Evolutionary conservation across 2,888 invertebrate species (phyloP).

Genomic region (Melangyna quadrimaculata): DNA sequence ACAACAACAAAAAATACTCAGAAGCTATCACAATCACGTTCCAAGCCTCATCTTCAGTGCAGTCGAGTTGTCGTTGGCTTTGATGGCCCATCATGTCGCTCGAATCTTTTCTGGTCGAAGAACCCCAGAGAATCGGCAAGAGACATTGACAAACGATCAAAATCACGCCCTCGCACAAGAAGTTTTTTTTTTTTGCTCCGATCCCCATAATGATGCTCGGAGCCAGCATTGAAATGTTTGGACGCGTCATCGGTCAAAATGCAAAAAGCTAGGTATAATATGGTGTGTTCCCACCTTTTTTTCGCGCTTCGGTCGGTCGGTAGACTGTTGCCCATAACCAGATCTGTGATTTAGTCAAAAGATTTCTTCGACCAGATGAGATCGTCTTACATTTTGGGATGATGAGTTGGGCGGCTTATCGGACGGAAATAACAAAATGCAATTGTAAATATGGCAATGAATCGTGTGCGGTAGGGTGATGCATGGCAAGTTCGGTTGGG

Average conservation of each 20-base stretch:
- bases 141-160: constrained; percentile 72
- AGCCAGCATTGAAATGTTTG: constrained; percentile 66
- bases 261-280: neutral
- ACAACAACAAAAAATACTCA: constrained; percentile 21
- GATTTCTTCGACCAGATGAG: constrained; percentile 50
- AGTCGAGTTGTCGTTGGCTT: constrained; percentile 34
- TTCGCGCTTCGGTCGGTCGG: neutral
- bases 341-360: constrained; percentile 17
- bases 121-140: neutral
- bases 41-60: neutral
- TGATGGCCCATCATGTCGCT: constrained; percentile 61
- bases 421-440: constrained; percentile 62
- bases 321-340: neutral
- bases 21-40: constrained; percentile 63
- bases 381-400: constrained; percentile 67
- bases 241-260: constrained; percentile 69
- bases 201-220: neutral
- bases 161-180: constrained; percentile 69
- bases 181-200: constrained; percentile 9
- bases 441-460: constrained; percentile 50
- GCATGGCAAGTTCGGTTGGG: constrained; percentile 2
- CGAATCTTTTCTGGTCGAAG: neutral
- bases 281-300: constrained; percentile 48
- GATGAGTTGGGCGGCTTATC: constrained; percentile 58
- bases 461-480: constrained; percentile 11